Base-by-base conservation (phyloP, 2,797 vertebrate genomes). In the Phaenicophaeus curvirostris region DNA sequence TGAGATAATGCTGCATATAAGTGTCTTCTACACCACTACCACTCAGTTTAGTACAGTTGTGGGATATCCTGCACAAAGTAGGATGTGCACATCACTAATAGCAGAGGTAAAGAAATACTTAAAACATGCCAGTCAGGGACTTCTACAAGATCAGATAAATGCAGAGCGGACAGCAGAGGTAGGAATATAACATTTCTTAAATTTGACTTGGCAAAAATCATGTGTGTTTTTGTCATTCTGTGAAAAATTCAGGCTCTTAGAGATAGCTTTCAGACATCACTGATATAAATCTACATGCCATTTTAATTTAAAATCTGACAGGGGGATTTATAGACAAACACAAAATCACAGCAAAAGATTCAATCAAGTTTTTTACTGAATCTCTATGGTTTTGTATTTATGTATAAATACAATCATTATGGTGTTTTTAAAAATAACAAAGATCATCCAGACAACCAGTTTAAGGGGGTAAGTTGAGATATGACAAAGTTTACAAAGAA, bases 161-260 rank as follows among this genome's bases (percentile, higher is more conserved):
- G 2, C 13, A 67, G 18, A 82, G 17, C 31, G 80, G 54, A 67
- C 18, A 92, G 39, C 53, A 85, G 37, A 77, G 25, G 19, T 51
- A 25, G 10, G 50, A 77, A 68, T 10, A 55, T 19, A 50, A 0
- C 14, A 4, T 33, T 80, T 74, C 75, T 39, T 39, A 39, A 39
- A 39, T 39, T 39, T 1, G 14, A 21, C 14, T 77, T 65, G 63
- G 39, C 12, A 67, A 33, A 79, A 71, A 33, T 30, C 37, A 50
- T 0, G 0, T 0, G 0, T 1, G 1, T 17, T 74, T 81, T 71
- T 76, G 30, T 42, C 17, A 74, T 58, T 71, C 66, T 6, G 2
- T 73, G 15, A 58, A 95, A 79, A 77, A 62, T 19, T 33, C 21
- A 44, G 28, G 67, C 46, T 57, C 25, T 84, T 42, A 15, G 30